Evolutionary conservation across 2,113 vertebrate species (phyloP), one percentile per base, ranked within the genome.

Genomic region (Erinaceus europaeus): DNA sequence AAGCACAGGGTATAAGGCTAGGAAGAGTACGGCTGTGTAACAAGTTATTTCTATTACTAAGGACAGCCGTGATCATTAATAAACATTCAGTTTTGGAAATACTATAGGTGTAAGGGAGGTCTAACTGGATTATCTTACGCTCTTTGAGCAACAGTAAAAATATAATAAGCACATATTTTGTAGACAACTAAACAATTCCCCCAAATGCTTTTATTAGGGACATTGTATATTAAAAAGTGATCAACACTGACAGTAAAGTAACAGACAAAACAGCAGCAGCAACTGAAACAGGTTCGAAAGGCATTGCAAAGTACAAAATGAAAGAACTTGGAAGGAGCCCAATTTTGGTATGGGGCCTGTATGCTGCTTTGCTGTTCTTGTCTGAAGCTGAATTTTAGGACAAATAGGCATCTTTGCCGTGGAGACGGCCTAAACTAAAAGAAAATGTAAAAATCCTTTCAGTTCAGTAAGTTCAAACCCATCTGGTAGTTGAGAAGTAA

Each of bases 381-480:
- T 23, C 52, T 53, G 52, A 53, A 23, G 52, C 3, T 53, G 18
- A 23, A 53, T 53, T 14, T n/a, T n/a, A 21, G 8, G 23, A 67
- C 13, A 81, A 17, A 5, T 67, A 67, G 14, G n/a, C 44, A 61
- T 73, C 3, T 87, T 93, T 92, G 27, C 4, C 34, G 7, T 79
- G 68, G 91, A 84, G 11, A 77, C 91, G 94, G 81, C 62, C 55
- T 75, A 94, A 94, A 42, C 29, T 92, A 80, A 82, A 82, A 91
- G 87, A 57, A 69, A 96, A 83, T 94, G 86, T 25, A 42, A 32
- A 53, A 67, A 7, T 85, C 7, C 72, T 92, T 94, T 93, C 61
- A 88, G 90, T 95, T 95, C 90, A 92, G 57, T 94, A 94, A 93
- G 69, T 96, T 97, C 90, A 95, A 88, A 93, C 95, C 84, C 76